phyloP scores from a whole-genome alignment of 2,888 invertebrate species.

The Pammene fasciana region DNA sequence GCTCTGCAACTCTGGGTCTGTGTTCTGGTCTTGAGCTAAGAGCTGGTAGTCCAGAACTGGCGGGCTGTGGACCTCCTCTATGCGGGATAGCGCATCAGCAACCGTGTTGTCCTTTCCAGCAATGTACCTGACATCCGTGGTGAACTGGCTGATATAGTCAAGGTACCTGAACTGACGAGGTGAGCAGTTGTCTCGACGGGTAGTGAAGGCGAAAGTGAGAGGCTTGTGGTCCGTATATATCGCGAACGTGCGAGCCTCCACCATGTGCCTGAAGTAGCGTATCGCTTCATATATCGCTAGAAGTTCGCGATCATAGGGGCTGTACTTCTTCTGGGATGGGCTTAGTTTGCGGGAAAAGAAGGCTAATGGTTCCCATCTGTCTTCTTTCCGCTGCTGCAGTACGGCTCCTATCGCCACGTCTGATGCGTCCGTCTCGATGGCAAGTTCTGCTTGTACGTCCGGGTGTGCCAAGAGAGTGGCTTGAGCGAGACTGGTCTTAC shows the following conservation, averaged over 20 bases:
- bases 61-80: constrained; percentile 44
- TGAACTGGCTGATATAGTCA: constrained; percentile 57
- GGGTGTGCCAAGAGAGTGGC: constrained; percentile 57
- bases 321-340: constrained; percentile 53
- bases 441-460: constrained; percentile 44
- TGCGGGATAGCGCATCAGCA: constrained; percentile 56
- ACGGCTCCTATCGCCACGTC: too few relatives aligned
- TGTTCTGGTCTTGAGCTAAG: not conserved
- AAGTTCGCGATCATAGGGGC: constrained; percentile 61
- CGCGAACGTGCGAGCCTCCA: constrained; percentile 60
- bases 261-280: constrained; percentile 56
- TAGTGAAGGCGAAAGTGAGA: constrained; percentile 50
- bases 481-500: constrained; percentile 50
- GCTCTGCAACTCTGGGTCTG: constrained; percentile 1
- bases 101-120: constrained; percentile 54
- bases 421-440: too few relatives aligned
- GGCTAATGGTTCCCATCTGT: constrained; percentile 55
- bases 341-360: constrained; percentile 59
- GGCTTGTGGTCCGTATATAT: constrained; percentile 52
- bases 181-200: constrained; percentile 51
- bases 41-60: constrained; percentile 1
- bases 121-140: constrained; percentile 56
- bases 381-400: constrained; percentile 51
- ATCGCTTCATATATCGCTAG: constrained; percentile 59
- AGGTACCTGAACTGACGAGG: constrained; percentile 59